phyloP scores from a whole-genome alignment of 2,888 invertebrate genomes.

The Thymelicus lineola region DNA sequence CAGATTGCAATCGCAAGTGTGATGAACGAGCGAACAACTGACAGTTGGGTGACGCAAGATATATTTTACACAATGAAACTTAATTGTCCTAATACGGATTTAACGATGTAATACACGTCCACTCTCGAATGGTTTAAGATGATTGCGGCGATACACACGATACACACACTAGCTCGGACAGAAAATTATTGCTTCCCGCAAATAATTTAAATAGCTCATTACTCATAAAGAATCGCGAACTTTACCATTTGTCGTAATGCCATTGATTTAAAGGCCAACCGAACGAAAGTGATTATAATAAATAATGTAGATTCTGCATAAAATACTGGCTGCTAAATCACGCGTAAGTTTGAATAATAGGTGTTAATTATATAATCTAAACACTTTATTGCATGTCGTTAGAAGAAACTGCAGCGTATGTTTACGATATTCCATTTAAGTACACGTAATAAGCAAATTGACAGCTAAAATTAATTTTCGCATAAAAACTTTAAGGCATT shows the following conservation, averaged over 20 bases:
- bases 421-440: slow-evolving; percentile 2
- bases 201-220: slow-evolving; percentile 32
- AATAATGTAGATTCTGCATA: slow-evolving; percentile 22
- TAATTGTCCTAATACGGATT: slow-evolving; percentile 33
- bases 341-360: slow-evolving; percentile 15
- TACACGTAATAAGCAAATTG: neutral
- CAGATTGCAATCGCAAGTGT: slow-evolving; percentile 23
- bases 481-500: no score
- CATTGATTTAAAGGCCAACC: slow-evolving; percentile 33
- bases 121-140: slow-evolving; percentile 20
- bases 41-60: slow-evolving; percentile 15
- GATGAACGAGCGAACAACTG: slow-evolving; percentile 20
- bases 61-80: slow-evolving; percentile 24
- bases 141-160: slow-evolving; percentile 25
- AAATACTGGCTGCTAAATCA: slow-evolving; percentile 6
- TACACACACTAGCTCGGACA: slow-evolving; percentile 16
- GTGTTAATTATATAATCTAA: slow-evolving; percentile 2
- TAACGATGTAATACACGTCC: slow-evolving; percentile 34
- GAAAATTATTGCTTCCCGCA: slow-evolving; percentile 28
- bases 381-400: slow-evolving; percentile 1
- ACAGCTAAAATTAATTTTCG: neutral
- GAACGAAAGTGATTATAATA: slow-evolving; percentile 31
- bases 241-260: slow-evolving; percentile 23
- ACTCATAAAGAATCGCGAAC: slow-evolving; percentile 22
- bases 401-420: slow-evolving; percentile 2